Evolutionary conservation across 2,888 invertebrate species (phyloP).

Genomic region (Deroplatys truncata): DNA sequence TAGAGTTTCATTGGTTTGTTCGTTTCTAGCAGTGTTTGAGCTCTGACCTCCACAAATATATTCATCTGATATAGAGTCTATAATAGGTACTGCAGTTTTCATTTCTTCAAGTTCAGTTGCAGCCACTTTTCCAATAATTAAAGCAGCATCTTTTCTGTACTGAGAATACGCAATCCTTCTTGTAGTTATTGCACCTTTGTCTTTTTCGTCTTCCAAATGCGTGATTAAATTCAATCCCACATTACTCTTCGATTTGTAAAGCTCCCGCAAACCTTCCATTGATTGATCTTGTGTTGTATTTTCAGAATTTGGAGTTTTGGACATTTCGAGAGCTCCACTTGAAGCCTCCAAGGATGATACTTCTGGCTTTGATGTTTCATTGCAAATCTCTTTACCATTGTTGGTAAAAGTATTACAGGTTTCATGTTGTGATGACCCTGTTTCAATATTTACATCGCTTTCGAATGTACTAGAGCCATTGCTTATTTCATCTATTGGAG

Average conservation of each 20-base stretch:
- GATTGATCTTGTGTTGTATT: not conserved
- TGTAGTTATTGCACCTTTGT: not conserved
- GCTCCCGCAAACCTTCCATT: not conserved
- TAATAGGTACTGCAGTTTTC: not conserved
- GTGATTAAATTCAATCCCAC: not conserved
- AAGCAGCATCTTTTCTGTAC: not conserved
- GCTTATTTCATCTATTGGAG: not conserved
- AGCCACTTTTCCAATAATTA: not conserved
- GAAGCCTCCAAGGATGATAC: not conserved
- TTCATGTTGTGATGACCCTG: not conserved
- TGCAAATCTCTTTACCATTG: not conserved
- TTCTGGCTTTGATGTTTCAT: not conserved
- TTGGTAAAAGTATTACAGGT: too few species aligned
- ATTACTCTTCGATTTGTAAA: not conserved
- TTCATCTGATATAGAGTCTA: not conserved
- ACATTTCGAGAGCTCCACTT: too few species aligned
- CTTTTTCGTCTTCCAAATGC: not conserved
- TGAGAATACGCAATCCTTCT: not conserved
- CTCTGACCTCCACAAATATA: too few species aligned
- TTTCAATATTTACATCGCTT: not conserved
- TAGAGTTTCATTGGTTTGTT: not conserved
- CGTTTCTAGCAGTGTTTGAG: not conserved
- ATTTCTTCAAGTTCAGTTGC: not conserved
- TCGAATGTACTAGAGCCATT: not conserved
- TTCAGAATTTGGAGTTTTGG: too few species aligned